Percentiles rank a stretch among this genome's conserved stretches.
Evolutionary conservation across 2,888 invertebrate species (phyloP).

Genomic region (Cryptocephalus moraei): DNA sequence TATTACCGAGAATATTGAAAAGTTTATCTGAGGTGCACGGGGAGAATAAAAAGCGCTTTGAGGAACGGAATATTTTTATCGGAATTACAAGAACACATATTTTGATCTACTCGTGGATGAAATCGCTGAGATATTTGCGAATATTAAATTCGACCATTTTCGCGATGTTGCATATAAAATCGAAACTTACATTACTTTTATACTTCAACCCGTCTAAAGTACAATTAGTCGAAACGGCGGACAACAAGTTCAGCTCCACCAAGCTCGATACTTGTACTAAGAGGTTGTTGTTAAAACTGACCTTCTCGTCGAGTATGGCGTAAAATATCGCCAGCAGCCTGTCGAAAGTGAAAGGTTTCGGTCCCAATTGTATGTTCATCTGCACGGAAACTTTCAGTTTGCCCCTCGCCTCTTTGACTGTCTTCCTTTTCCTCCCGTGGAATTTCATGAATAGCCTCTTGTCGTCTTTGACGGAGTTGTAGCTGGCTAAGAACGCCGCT

Average conservation of each 20-base stretch:
- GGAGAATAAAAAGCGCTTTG: no score
- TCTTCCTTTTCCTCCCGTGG: slow-evolving; percentile 62
- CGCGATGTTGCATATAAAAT: slow-evolving; percentile 68
- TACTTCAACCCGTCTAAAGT: slow-evolving; percentile 73
- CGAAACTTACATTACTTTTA: slow-evolving; percentile 75
- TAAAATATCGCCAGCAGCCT: slow-evolving; percentile 29
- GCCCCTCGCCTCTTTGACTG: slow-evolving; percentile 47
- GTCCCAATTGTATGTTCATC: slow-evolving; percentile 64
- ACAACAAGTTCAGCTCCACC: slow-evolving; percentile 70
- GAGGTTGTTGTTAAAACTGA: slow-evolving; percentile 78
- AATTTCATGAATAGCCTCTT: slow-evolving; percentile 76
- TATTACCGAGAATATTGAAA: no score
- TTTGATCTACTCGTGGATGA: slow-evolving; percentile 35
- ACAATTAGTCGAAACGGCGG: slow-evolving; percentile 58
- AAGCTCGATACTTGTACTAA: slow-evolving; percentile 79
- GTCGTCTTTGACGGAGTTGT: slow-evolving; percentile 83
- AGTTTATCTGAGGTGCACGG: no score
- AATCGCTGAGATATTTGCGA: slow-evolving; percentile 66
- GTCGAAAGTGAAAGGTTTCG: slow-evolving; percentile 47
- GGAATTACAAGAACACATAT: no score
- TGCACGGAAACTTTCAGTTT: slow-evolving; percentile 49
- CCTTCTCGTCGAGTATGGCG: slow-evolving; percentile 74
- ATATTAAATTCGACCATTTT: slow-evolving; percentile 68
- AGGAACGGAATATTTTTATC: no score
- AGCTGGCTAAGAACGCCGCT: slow-evolving; percentile 85